Base-by-base conservation (phyloP, 2,797 vertebrate species). In the Pseudomugil gertrudae region DNA sequence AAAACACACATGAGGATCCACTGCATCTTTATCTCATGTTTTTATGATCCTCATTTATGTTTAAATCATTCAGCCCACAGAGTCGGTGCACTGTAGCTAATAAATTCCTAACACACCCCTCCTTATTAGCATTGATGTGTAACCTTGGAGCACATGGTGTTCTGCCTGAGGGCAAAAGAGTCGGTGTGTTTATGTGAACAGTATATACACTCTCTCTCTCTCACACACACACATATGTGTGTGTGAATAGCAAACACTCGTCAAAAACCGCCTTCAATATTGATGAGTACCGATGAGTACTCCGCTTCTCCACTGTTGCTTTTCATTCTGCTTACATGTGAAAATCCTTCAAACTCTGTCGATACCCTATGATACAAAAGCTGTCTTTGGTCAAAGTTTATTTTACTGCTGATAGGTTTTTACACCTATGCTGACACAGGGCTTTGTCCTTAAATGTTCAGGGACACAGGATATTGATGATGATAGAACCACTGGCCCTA, bases 51-150 rank as follows among this genome's bases (percentile, higher is more conserved):
- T 66, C 69, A 61, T 57, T 73, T 78, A 78, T 68, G 77, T 84
- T 77, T 65, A 78, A 84, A 86, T 62, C 67, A 57, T 51, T 30
- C 1, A 71, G 68, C 79, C 71, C 57, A 68, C 57, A n/a, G n/a
- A 58, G 63, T 57, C 57, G 9, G 69, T 82, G 72, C 58, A 71
- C 72, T 66, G 76, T 71, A 64, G 82, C 76, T 89, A 83, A 88
- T 89, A 83, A 81, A 91, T 90, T 91, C 86, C 69, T 81, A 68
- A 84, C 78, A 86, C 82, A 86, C 76, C 76, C 64, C 75, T 75
- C 69, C 87, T 83, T 90, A 87, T 92, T 92, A 92, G 87, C 91
- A 91, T 85, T 90, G 88, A 93, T 90, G 87, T 92, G 88, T 92
- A 92, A 93, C 92, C 92, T 93, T 93, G 91, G 84, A 87, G 90